Evolutionary conservation across 2,113 vertebrate species (phyloP), one percentile per base, ranked within the genome.

Genomic region (Triplophysa rosa): DNA sequence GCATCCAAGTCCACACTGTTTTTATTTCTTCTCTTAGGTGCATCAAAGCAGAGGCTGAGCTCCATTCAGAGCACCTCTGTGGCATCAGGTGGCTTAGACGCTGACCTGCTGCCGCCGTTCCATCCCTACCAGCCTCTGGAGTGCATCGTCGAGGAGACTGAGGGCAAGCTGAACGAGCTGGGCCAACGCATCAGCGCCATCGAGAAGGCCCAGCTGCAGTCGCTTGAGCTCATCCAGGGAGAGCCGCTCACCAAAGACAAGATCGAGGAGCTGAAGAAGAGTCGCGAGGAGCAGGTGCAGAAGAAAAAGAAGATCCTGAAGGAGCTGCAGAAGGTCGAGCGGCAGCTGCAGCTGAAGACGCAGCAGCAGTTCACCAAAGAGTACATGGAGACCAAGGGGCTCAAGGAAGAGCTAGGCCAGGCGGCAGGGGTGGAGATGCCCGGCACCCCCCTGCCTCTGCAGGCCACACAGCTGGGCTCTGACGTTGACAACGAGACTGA

Each of bases 361-460:
- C 97, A 99, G 83, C 97, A 99, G 94, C 97, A 99, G 90, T 96
- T 99, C 95, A 98, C 96, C 96, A 99, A 99, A 98, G 97, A 99
- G 93, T 98, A 96, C 93, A 95, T 98, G 96, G 98, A 99, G 92
- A 95, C 96, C 89, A 97, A 97, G 95, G 93, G 95, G 91, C 95
- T 96, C 91, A 95, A 95, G 91, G 95, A 97, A 62, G 92, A 93
- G 85, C 81, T 89, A 1, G 92, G 90, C 45, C 92, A 89, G 79
- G 6, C 88, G 90, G 33, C 91, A 89, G 19, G 92, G 91, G 80
- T 21, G 91, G 90, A 82, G 81, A 82, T 80, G 86, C 85, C 40
- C 61, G 64, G 13, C 80, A 85, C 78, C 29, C 75, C 67, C 83
- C 82, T 93, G 88, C 84, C 85, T 63, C 83, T 73, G 47, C 85